These are phyloP conservation scores for Urocitellus parryii DNA, from an alignment of 2,113 vertebrate genomes.

Conservation along the genomic window DNA sequence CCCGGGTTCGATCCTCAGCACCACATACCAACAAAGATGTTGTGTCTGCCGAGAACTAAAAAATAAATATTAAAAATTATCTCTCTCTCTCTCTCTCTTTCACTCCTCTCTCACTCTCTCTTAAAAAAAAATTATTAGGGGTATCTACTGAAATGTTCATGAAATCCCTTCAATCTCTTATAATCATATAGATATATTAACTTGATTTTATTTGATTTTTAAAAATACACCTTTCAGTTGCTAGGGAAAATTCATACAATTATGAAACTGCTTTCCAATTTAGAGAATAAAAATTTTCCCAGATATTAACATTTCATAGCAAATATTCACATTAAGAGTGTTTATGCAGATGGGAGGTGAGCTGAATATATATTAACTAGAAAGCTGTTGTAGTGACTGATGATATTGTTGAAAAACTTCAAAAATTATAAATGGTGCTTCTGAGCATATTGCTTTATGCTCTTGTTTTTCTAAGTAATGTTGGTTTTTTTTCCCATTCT, in stretches of 20 bases:
- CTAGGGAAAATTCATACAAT: neutral
- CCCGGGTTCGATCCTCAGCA: too few species aligned
- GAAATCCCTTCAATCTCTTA: neutral
- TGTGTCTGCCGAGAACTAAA: too few species aligned
- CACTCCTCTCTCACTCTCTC: too few species aligned
- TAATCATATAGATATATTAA: neutral
- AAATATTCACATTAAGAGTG: neutral
- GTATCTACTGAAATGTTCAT: neutral
- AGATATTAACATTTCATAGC: neutral
- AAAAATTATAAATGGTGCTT: neutral
- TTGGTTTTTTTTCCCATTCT: neutral
- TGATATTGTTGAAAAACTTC: neutral
- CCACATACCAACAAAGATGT: too few species aligned
- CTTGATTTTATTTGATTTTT: conserved; percentile 22
- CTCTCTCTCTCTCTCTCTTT: too few species aligned
- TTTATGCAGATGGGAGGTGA: neutral
- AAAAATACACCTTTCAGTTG: neutral
- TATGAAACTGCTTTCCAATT: neutral
- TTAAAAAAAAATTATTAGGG: too few species aligned
- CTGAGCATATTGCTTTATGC: neutral
- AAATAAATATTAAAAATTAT: too few species aligned
- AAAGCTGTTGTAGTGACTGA: neutral
- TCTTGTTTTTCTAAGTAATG: neutral
- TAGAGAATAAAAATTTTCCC: neutral
- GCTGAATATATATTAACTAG: neutral